Evolutionary conservation across 2,888 invertebrate species (phyloP).

Genomic region (Diarsia mendica): DNA sequence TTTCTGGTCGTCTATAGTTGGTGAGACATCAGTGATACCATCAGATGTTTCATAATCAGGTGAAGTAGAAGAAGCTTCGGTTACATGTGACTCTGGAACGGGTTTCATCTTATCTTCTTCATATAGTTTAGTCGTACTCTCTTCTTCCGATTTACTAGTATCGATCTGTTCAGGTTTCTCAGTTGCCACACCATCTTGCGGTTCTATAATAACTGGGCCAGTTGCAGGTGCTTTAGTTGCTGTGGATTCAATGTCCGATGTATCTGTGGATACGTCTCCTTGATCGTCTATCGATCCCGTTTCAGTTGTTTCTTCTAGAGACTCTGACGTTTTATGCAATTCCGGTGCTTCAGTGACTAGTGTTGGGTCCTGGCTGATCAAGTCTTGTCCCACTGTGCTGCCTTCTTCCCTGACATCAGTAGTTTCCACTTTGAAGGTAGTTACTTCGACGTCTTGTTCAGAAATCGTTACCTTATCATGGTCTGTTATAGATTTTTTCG

Average conservation of each 20-base stretch:
- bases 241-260: conserved; percentile 49
- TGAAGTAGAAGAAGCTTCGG: conserved; percentile 40
- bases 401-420: conserved; percentile 9
- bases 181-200: conserved; percentile 43
- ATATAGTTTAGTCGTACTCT: conserved; percentile 44
- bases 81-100: conserved; percentile 46
- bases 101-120: conserved; percentile 43
- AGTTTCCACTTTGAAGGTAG: conserved; percentile 26
- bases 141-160: conserved; percentile 31
- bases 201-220: conserved; percentile 26
- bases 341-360: conserved; percentile 40
- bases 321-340: conserved; percentile 36
- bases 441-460: conserved; percentile 28
- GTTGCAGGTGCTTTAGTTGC: conserved; percentile 42
- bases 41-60: conserved; percentile 26
- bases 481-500: conserved; percentile 14
- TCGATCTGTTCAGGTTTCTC: conserved; percentile 32
- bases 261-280: conserved; percentile 53
- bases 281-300: conserved; percentile 48
- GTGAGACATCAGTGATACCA: conserved; percentile 19
- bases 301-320: conserved; percentile 43
- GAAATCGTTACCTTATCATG: conserved; percentile 28
- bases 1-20: conserved; percentile 27
- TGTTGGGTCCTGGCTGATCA: conserved; percentile 16
- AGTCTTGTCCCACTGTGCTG: conserved; percentile 26